A percentile compares a stretch with the other conserved stretches of the same genome.
Conservation (phyloP, 2,113 vertebrate species). For the Ardeotis arabs region DNA sequence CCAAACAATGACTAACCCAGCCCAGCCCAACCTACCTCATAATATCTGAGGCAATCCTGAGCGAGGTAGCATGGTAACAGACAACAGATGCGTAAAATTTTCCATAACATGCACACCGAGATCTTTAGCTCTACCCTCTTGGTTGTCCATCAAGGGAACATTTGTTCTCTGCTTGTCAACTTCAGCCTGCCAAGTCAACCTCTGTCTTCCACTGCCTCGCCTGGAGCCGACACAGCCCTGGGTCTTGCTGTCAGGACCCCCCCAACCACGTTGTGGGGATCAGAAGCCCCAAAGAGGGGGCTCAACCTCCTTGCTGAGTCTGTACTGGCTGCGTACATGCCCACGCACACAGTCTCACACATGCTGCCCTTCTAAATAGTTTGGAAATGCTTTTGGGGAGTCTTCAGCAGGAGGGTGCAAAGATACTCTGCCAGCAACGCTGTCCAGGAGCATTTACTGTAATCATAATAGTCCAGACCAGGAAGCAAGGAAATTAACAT, state of each 20-base stretch:
- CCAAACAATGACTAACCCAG: not conserved
- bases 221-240: not conserved
- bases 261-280: fast-evolving
- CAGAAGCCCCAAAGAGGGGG: not conserved
- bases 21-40: not conserved
- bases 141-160: not conserved
- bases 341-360: fast-evolving
- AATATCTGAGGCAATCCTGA: not conserved
- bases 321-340: fast-evolving
- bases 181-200: not conserved
- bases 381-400: not conserved
- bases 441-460: not conserved
- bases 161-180: not conserved
- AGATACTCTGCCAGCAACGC: not conserved
- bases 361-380: not conserved
- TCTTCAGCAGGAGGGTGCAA: not conserved
- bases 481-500: not conserved
- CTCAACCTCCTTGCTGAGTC: not conserved
- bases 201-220: not conserved
- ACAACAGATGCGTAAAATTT: not conserved
- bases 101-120: not conserved
- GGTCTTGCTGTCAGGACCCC: not conserved
- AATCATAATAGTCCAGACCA: not conserved
- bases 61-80: not conserved
- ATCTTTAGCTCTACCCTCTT: not conserved